Conservation (phyloP, 2,113 vertebrate species). For the Pyxicephalus adspersus region DNA sequence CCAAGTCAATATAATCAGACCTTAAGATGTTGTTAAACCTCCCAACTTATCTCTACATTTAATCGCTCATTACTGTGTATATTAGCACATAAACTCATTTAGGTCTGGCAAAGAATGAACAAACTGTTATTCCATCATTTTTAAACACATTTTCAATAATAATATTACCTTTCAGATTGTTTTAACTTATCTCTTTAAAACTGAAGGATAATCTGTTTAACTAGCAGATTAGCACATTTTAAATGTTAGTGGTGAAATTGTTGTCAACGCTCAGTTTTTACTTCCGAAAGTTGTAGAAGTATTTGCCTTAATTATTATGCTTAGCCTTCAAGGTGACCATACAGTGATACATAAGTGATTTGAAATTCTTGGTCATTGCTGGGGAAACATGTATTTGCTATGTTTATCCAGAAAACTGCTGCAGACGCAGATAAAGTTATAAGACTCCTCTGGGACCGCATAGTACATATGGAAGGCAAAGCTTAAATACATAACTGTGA, state of each 20-base stretch:
- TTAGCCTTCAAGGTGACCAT: not conserved
- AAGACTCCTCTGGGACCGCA: not conserved
- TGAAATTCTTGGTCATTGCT: not conserved
- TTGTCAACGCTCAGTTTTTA: not conserved
- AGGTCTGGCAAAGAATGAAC: too few species aligned
- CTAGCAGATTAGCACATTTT: too few species aligned
- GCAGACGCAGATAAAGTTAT: not conserved
- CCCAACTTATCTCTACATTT: too few species aligned
- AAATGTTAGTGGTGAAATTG: not conserved
- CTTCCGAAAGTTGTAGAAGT: not conserved
- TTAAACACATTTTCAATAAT: too few species aligned
- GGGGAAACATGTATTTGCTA: not conserved
- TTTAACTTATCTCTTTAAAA: too few species aligned
- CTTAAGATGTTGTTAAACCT: too few species aligned
- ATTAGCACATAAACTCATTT: too few species aligned
- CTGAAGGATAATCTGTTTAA: too few species aligned
- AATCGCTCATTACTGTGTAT: too few species aligned
- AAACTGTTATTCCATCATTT: too few species aligned
- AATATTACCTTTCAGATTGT: too few species aligned
- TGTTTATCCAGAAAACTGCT: constrained; percentile 5
- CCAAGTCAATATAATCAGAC: too few species aligned
- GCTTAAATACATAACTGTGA: not conserved
- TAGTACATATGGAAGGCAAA: not conserved
- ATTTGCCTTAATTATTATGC: not conserved
- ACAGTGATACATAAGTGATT: not conserved